Evolutionary conservation across 2,888 invertebrate genomes (phyloP), one percentile per base, ranked within the genome.

Genomic region (Stenoptilia bipunctidactyla): DNA sequence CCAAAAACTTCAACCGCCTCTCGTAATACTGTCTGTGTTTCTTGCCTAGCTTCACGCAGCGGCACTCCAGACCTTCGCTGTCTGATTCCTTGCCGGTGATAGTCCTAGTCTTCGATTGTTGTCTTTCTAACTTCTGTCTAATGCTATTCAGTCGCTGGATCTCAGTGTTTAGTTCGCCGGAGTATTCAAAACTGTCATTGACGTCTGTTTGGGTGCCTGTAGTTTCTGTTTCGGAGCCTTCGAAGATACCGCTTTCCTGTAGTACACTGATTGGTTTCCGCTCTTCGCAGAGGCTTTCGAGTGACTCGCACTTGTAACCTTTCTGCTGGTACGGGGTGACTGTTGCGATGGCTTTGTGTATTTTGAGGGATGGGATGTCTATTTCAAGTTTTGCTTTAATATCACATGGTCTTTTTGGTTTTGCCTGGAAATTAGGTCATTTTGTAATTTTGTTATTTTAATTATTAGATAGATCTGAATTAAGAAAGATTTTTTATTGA

Each of bases 191-290:
- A 51, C 62, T 72, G 44, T 87, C 87, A 53, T 86, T 86, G 27
- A 77, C 76, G 40, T 88, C 88, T 39, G 87, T 88, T 61, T 88
- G 87, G 44, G 87, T 87, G 46, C 72, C 58, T 46, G 68, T 79
- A 34, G 67, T 66, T 45, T 80, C 80, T 42, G 79, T 75, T 49
- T 85, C 85, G 20, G 75, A 85, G 36, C 83, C 89, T 55, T 90
- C 91, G 55, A 91, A 91, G 49, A 91, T 91, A 15, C 91, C 91
- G 54, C 91, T 91, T 57, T 91, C 91, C 56, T 90, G 90, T 15
- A 91, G 73, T 54, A 88, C 76, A 53, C 79, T 87, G 47, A 63
- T 83, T 49, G 80, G 86, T 68, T 72, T 87, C 61, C 68, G 76
- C 43, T 84, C 84, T 45, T 82, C 79, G 48, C 75, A 74, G 42